Evolutionary conservation across 2,113 vertebrate species (phyloP), one percentile per base, ranked within the genome.

Genomic region (Pollachius pollachius): DNA sequence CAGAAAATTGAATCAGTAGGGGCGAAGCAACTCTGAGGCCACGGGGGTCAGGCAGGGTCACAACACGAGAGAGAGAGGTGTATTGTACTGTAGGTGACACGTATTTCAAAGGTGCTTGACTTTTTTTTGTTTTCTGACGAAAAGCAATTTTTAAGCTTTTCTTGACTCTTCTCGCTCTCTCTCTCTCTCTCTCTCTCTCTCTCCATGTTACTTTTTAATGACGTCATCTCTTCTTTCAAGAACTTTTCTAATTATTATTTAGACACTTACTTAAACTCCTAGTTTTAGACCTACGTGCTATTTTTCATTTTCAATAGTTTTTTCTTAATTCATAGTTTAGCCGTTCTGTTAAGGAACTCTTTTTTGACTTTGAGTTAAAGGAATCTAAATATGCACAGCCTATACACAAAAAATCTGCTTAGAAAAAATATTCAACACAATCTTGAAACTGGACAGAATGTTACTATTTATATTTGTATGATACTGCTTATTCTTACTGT

Each of bases 81-180:
- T 76, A 77, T 59, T 74, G 57, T 78, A 74, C 74, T 75, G 67
- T 75, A 77, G 68, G 80, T 84, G 82, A 89, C 76, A 80, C 84
- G 65, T 68, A 86, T 89, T 88, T 89, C 84, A 90, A 93, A 85
- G 91, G 90, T 93, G 91, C 91, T 92, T 82, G 89, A 89, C 81
- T 88, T 89, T 82, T 85, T 81, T 84, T 79, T 77, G 56, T 72
- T 52, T 65, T 72, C 78, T 80, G 65, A 76, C 81, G 70, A 69
- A 74, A 85, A 74, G 77, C 75, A 65, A 77, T 83, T 85, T 48
- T 62, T 83, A 85, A 81, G 64, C 77, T 79, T 85, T 86, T 86
- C 79, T 80, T 78, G 81, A 68, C 37, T 72, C 73, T 54, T 66
- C 19, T 74, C 67, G 5, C 57, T 59, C 57, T 59, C 17, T 60